Evolutionary conservation across 2,113 vertebrate species (phyloP).

Genomic region (Corvus hawaiiensis): DNA sequence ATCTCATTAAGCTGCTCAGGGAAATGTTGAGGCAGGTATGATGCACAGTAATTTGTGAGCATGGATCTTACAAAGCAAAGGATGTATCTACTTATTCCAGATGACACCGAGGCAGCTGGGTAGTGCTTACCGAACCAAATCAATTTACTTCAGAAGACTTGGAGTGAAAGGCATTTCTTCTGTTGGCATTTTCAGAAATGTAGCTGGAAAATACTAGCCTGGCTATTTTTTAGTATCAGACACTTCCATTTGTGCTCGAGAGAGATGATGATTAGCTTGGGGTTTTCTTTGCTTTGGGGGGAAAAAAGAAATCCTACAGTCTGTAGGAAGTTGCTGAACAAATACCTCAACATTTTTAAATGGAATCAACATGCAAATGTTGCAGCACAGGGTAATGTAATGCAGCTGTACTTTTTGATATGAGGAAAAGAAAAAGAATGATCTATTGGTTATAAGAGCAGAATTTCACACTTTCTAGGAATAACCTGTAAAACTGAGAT

Average conservation of each 20-base stretch:
- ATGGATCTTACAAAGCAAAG: neutral
- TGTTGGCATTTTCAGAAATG: neutral
- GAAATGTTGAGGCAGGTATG: neutral
- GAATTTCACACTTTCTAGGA: neutral
- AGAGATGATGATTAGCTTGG: neutral
- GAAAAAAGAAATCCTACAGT: fast-evolving
- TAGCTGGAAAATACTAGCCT: neutral
- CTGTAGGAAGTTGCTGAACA: neutral
- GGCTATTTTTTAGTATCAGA: neutral
- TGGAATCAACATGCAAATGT: neutral
- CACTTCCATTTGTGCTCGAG: neutral
- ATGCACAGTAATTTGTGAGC: neutral
- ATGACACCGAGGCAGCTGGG: neutral
- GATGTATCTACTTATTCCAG: neutral
- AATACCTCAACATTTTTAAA: neutral
- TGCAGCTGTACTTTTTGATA: neutral
- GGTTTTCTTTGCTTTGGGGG: neutral
- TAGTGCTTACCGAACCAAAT: neutral
- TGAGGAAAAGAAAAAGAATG: neutral
- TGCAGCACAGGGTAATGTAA: neutral
- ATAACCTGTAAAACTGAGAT: neutral
- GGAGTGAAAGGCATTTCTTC: neutral
- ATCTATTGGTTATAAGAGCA: neutral
- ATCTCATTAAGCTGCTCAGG: neutral
- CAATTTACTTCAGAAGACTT: neutral